Evolutionary conservation across 2,888 invertebrate genomes (phyloP), one percentile per base, ranked within the genome.

Genomic region (Dynastes tityus): DNA sequence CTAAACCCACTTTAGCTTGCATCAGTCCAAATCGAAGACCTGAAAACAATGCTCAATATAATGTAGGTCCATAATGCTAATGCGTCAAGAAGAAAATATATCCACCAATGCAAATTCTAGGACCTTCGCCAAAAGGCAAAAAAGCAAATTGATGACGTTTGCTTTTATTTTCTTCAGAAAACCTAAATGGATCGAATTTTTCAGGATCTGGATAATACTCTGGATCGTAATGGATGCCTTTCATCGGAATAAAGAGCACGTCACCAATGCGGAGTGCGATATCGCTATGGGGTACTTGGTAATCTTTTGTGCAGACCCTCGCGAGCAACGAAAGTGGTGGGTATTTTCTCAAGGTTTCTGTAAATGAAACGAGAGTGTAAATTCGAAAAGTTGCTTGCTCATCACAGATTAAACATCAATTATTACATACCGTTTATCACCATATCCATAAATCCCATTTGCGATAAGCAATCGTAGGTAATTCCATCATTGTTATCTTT

Each of bases 111-210:
- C 91, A 91, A 81, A 88, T 89, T 78, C 91, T 87, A 13, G 91
- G 91, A 1, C 91, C 91, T 80, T 91, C 90, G 16, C 91, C 91
- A 82, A 91, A 91, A 1, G 91, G 91, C 77, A 91, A 86, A 85
- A 89, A 91, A 5, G 89, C 88, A 80, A 89, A 90, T 37, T 90
- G 89, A 80, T 88, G 88, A 27, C 90, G 87, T 79, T 87, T 86
- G 16, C 85, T 85, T 80, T 87, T 89, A 76, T 89, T 89, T 79
- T 89, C 88, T 22, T 90, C 90, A 61, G 86, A 87, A 84, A 92
- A 92, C 81, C 92, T 87, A 77, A 92, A 90, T 0, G 92, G 93
- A 84, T 91, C 88, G 83, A 92, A 93, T 49, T 81, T 83, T 58
- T 91, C 90, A 0, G 92, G 92, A 51, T 91, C 87, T 0, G 91